phyloP scores from a whole-genome alignment of 2,888 invertebrate genomes.

The Trichopria drosophilae region DNA sequence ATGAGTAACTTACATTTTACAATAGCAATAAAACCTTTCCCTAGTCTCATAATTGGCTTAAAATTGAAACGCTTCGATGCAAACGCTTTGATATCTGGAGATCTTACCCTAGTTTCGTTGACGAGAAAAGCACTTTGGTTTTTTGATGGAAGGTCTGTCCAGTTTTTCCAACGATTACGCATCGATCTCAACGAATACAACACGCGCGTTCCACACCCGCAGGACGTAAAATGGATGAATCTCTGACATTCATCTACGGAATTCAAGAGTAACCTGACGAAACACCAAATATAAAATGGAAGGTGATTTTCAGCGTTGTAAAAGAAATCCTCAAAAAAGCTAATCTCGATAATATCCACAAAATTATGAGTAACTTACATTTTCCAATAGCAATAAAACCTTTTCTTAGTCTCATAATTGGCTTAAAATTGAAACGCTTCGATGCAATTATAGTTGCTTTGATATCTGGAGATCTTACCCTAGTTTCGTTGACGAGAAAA shows the following conservation, averaged over 20 bases:
- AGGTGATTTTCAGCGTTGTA: too few relatives aligned
- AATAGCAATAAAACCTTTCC: slow-evolving; percentile 34
- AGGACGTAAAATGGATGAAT: too few relatives aligned
- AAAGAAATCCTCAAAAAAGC: too few relatives aligned
- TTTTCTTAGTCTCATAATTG: slow-evolving; percentile 39
- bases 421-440: slow-evolving; percentile 33
- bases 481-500: slow-evolving; percentile 44
- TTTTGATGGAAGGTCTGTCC: too few relatives aligned
- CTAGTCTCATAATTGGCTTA: slow-evolving; percentile 40
- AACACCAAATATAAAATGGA: too few relatives aligned
- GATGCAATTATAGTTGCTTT: slow-evolving; percentile 41
- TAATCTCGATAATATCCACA: too few relatives aligned
- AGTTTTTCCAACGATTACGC: too few relatives aligned
- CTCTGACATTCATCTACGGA: too few relatives aligned
- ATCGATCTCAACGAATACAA: too few relatives aligned
- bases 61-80: slow-evolving; percentile 30
- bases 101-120: slow-evolving; percentile 38
- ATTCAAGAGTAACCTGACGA: too few relatives aligned
- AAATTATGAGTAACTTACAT: too few relatives aligned
- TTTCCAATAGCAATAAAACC: slow-evolving; percentile 39
- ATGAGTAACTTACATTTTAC: slow-evolving; percentile 39
- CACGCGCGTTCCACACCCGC: too few relatives aligned
- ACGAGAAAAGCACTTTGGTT: slow-evolving; percentile 46
- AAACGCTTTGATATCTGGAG: slow-evolving; percentile 46
- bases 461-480: slow-evolving; percentile 42